Evolutionary conservation across 2,888 invertebrate species (phyloP).

Genomic region (Hymenopus coronatus): DNA sequence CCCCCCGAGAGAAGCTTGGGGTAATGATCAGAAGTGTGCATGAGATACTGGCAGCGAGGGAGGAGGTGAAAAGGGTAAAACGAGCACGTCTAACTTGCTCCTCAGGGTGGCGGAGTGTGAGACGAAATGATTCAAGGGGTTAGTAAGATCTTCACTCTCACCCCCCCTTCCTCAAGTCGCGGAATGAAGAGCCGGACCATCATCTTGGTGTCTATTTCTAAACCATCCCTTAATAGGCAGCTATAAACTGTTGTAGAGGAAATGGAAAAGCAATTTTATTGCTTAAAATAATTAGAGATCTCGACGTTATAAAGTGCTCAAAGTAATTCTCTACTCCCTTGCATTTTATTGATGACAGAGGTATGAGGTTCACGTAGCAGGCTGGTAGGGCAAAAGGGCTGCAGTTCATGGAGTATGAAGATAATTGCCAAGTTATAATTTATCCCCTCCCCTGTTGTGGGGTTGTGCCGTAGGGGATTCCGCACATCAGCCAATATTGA

Average conservation of each 20-base stretch:
- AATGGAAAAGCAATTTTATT: conserved; percentile 12
- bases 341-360: too few species aligned
- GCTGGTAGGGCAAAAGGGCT: too few species aligned
- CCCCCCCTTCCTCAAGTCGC: neutral
- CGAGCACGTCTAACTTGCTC: conserved; percentile 13
- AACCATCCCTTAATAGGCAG: neutral
- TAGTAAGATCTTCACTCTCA: neutral
- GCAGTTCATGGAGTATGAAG: too few species aligned
- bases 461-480: too few species aligned
- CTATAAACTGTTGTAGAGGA: conserved; percentile 13
- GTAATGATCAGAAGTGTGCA: conserved; percentile 29
- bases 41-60: neutral
- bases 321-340: neutral
- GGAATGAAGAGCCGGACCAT: neutral
- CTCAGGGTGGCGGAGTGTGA: neutral
- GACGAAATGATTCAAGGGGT: conserved; percentile 15
- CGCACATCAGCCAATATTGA: too few species aligned
- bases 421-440: too few species aligned
- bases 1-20: conserved; percentile 6
- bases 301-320: neutral
- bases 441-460: too few species aligned
- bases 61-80: conserved; percentile 1
- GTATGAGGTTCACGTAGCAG: too few species aligned
- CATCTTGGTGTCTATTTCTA: neutral
- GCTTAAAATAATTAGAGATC: neutral